A percentile compares a stretch with the other conserved stretches of the same genome.
phyloP scores from a whole-genome alignment of 2,797 vertebrate species.

The Triplophysa bombifrons region DNA sequence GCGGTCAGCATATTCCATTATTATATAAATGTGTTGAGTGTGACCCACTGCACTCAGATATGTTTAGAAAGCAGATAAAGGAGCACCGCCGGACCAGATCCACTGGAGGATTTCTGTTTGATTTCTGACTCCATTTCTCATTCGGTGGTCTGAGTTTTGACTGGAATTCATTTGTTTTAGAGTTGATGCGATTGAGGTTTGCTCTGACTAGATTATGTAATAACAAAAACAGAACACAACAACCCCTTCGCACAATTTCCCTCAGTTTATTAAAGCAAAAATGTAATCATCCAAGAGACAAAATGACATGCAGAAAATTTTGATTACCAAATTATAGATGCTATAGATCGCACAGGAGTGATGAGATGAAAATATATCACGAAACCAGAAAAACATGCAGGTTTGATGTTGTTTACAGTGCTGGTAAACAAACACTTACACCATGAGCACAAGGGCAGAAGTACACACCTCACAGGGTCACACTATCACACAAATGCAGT shows the following conservation, averaged over 20 bases:
- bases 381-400: not conserved
- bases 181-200: constrained; percentile 28
- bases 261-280: constrained; percentile 24
- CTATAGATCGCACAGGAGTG: not conserved
- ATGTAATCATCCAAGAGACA: not conserved
- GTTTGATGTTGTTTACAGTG: not conserved
- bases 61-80: constrained; percentile 50
- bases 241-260: constrained; percentile 2
- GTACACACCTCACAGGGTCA: constrained; percentile 5
- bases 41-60: constrained; percentile 37
- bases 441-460: constrained; percentile 6
- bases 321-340: not conserved
- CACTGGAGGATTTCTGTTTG: constrained; percentile 30
- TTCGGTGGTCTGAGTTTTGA: constrained; percentile 27
- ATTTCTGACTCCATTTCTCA: constrained; percentile 10
- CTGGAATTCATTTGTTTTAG: constrained; percentile 12
- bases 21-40: constrained; percentile 54
- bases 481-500: not conserved
- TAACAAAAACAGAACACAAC: constrained; percentile 34
- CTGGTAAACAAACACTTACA: not conserved
- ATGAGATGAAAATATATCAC: not conserved
- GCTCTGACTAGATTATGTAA: constrained; percentile 56
- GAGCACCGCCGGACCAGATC: constrained; percentile 1
- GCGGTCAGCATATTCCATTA: constrained; percentile 43
- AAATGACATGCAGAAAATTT: not conserved